Base-by-base conservation (phyloP, 2,888 invertebrate genomes). In the Platypus cylindrus region DNA sequence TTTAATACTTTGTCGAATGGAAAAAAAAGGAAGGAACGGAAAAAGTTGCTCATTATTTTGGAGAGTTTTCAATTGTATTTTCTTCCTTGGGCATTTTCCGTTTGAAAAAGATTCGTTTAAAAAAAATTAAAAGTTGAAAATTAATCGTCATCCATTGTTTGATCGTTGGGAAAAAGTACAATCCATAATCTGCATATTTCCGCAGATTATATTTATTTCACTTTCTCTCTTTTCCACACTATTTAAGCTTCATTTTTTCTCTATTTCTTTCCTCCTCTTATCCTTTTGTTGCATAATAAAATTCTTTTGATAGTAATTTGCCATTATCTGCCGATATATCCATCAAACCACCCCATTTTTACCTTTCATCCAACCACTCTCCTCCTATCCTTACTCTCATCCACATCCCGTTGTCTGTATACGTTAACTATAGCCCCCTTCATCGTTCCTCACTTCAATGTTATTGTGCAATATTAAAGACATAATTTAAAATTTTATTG, bases 401-500 rank as follows among this genome's bases (percentile, higher is more conserved):
- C 22, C 22, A 7, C 22, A 22, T 9, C 8, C 22, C 22, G 22
- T 8, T 22, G 9, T n/a, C n/a, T n/a, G n/a, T n/a, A n/a, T n/a
- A n/a, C n/a, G n/a, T 28, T 28, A 26, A 32, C 17, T 9, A 17
- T 17, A 27, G 18, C 36, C 32, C 36, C 38, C 38, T 32, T 25
- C n/a, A n/a, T n/a, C n/a, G n/a, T n/a, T 28, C 24, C 41, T 37
- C 38, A 30, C 38, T 38, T 38, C 38, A 41, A 41, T 41, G 41
- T 41, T 41, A 41, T 44, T 40, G 40, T 46, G 40, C 40, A 46
- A 46, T 47, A 48, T 48, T 48, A 48, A 48, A 45, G 46, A 38
- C 40, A 45, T 45, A 48, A 48, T 48, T 48, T 46, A 45, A 48
- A 48, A 46, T 45, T 47, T 47, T 46, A 48, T 48, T 45, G 45